These are phyloP conservation scores for Athalia rosae DNA, from an alignment of 2,888 invertebrate genomes.

Conservation along the genomic window DNA sequence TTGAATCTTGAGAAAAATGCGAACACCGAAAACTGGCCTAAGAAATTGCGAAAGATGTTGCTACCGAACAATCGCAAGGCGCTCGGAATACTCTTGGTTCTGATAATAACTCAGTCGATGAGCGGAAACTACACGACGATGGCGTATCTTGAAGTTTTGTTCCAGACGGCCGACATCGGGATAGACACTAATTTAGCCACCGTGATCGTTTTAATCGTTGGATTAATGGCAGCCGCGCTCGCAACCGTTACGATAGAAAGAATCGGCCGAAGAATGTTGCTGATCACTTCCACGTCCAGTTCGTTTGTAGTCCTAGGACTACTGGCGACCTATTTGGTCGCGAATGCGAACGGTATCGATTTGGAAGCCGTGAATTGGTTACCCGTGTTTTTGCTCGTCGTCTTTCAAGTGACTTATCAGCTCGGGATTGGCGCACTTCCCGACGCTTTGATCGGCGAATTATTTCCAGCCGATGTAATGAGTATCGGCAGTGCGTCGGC, in stretches of 20 bases:
- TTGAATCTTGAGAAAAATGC: conserved; percentile 27
- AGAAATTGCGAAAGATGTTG: conserved; percentile 55
- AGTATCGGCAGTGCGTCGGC: conserved; percentile 65
- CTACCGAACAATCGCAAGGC: conserved; percentile 62
- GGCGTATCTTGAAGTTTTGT: conserved; percentile 66
- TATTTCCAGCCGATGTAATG: conserved; percentile 69
- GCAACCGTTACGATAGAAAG: conserved; percentile 72
- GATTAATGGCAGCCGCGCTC: conserved; percentile 68
- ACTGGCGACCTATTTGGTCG: conserved; percentile 63
- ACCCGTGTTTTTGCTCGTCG: conserved; percentile 64
- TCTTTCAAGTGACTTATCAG: conserved; percentile 67
- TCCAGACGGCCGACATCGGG: conserved; percentile 59
- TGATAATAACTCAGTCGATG: conserved; percentile 69
- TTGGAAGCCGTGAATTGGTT: conserved; percentile 62
- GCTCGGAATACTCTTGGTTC: conserved; percentile 62
- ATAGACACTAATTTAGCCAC: conserved; percentile 70
- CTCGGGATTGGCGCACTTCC: conserved; percentile 69
- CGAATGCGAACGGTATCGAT: conserved; percentile 51
- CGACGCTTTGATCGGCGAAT: conserved; percentile 67
- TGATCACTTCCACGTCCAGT: conserved; percentile 72
- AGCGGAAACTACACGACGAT: conserved; percentile 70
- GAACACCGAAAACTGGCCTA: conserved; percentile 51
- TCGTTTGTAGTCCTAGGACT: conserved; percentile 64
- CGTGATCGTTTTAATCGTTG: conserved; percentile 74
- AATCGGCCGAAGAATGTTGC: conserved; percentile 74